Conservation (phyloP, 64 coral and sea anemone species). For the Platygyra sinensis region DNA sequence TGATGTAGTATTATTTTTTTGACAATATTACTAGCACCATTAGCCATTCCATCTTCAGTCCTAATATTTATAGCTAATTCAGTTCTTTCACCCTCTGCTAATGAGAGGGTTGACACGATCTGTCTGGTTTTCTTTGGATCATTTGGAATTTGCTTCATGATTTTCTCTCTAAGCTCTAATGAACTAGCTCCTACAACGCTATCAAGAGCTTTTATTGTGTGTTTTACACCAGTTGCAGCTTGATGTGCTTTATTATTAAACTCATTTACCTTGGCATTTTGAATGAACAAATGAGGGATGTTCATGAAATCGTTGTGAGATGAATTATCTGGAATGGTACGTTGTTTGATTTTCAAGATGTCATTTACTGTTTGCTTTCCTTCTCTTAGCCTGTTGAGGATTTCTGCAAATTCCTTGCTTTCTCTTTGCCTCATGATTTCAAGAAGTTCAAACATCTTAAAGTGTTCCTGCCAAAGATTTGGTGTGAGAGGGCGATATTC, state of each 20-base stretch:
- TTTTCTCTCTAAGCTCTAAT: conserved; percentile 57
- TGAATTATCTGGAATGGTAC: background rate
- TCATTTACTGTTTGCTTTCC: conserved; percentile 6
- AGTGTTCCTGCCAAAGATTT: conserved; percentile 27
- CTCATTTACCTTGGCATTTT: conserved; percentile 49
- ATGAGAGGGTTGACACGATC: background rate
- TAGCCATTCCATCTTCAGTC: conserved; percentile 34
- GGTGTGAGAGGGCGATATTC: conserved; percentile 29
- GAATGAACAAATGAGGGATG: conserved; percentile 31
- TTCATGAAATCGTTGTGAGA: background rate
- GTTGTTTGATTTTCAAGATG: conserved; percentile 8
- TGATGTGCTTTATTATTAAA: conserved; percentile 46
- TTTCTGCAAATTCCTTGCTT: background rate
- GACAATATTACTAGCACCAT: conserved; percentile 44
- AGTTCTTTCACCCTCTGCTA: conserved; percentile 49
- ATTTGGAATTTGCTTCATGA: conserved; percentile 31
- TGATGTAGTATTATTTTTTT: conserved; percentile 46
- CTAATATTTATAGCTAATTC: conserved; percentile 52
- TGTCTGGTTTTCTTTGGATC: conserved; percentile 59
- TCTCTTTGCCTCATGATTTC: conserved; percentile 16
- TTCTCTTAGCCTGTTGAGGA: conserved; percentile 25
- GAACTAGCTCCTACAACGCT: background rate
- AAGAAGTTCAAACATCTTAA: conserved; percentile 7
- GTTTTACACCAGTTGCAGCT: conserved; percentile 37
- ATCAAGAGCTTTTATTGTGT: conserved; percentile 47